Evolutionary conservation across 2,888 invertebrate species (phyloP).

Genomic region (Papilio elwesi): DNA sequence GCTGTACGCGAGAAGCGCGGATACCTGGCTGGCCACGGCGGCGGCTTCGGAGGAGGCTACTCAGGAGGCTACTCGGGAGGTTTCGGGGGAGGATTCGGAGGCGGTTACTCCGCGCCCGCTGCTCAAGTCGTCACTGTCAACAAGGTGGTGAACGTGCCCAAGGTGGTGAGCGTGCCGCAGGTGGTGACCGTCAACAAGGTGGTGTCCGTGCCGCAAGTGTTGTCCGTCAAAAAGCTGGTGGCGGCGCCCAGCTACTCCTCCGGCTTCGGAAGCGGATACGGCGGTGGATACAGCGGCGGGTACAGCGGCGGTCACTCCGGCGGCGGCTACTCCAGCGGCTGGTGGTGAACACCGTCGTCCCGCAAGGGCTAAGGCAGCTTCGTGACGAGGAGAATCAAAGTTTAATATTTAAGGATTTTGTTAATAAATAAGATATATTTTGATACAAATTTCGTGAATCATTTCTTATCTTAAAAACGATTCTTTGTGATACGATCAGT

Average conservation of each 20-base stretch:
- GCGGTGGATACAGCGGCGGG: constrained; percentile 22
- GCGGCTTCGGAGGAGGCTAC: constrained; percentile 35
- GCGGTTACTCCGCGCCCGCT: constrained; percentile 47
- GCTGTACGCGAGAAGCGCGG: constrained; percentile 42
- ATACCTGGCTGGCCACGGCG: constrained; percentile 20
- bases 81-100: constrained; percentile 29
- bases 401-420: constrained; percentile 1
- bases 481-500: no score
- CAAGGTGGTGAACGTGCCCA: constrained; percentile 58
- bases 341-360: constrained; percentile 44
- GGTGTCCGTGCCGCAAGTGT: constrained; percentile 59
- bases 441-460: no score
- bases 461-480: no score
- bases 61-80: constrained; percentile 42
- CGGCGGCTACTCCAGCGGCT: constrained; percentile 45
- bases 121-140: constrained; percentile 55
- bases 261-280: constrained; percentile 40
- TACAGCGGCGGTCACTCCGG: constrained; percentile 30
- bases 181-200: constrained; percentile 58
- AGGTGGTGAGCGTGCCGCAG: constrained; percentile 56
- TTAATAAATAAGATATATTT: not conserved
- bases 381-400: not conserved
- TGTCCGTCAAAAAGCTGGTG: constrained; percentile 57
- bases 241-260: constrained; percentile 54
- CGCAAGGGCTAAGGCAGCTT: not conserved